phyloP scores from a whole-genome alignment of 2,888 invertebrate species.

The Cerceris rybyensis region DNA sequence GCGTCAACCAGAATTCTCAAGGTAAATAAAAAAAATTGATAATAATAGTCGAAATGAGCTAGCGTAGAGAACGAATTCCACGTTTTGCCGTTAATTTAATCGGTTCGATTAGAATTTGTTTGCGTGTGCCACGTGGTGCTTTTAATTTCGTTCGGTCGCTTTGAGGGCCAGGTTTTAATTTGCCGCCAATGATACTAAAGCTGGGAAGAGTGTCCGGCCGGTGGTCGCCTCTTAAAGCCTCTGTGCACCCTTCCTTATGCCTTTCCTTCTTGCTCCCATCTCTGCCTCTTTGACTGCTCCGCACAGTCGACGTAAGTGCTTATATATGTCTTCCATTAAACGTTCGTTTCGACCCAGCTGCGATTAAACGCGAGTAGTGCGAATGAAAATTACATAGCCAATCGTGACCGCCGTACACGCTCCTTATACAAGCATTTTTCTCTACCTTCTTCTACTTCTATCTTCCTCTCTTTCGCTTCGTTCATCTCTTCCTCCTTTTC shows the following conservation, averaged over 20 bases:
- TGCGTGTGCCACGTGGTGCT: slow-evolving; percentile 50
- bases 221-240: slow-evolving; percentile 56
- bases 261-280: slow-evolving; percentile 16
- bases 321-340: slow-evolving; percentile 66
- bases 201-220: slow-evolving; percentile 61
- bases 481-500: not conserved
- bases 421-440: not conserved
- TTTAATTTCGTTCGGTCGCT: slow-evolving; percentile 72
- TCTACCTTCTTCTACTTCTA: not conserved
- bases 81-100: slow-evolving; percentile 30
- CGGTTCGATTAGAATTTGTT: slow-evolving; percentile 48
- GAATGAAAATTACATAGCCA: slow-evolving; percentile 65
- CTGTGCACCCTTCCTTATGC: slow-evolving; percentile 8
- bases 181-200: slow-evolving; percentile 75
- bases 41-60: not conserved
- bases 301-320: not conserved
- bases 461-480: not conserved
- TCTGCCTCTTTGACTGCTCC: not conserved
- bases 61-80: not conserved
- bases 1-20: not conserved
- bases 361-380: slow-evolving; percentile 61
- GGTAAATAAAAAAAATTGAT: not conserved
- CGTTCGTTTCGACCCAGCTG: slow-evolving; percentile 60
- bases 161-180: slow-evolving; percentile 72
- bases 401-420: slow-evolving; percentile 21